phyloP scores from a whole-genome alignment of 2,113 vertebrate genomes.

The Chamaetylas fuelleborni region DNA sequence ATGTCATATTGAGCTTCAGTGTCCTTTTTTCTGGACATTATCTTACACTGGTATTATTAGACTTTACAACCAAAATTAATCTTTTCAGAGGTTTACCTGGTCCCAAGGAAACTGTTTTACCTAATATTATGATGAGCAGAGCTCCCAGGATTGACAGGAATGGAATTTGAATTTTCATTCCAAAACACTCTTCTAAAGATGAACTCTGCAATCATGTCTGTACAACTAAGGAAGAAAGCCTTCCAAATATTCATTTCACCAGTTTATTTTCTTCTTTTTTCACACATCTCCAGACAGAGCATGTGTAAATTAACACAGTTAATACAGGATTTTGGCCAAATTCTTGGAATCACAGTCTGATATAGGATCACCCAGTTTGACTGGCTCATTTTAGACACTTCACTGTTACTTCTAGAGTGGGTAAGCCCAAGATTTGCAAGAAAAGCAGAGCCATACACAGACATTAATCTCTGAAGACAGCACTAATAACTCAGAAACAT shows the following conservation, averaged over 20 bases:
- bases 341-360: not conserved
- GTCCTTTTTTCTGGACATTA: not conserved
- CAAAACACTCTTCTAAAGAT: not conserved
- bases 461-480: not conserved
- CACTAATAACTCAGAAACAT: not conserved
- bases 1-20: not conserved
- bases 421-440: not conserved
- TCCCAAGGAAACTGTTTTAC: slow-evolving; percentile 16
- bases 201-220: not conserved
- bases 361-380: not conserved
- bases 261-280: not conserved
- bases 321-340: not conserved
- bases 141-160: not conserved
- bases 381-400: not conserved
- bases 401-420: not conserved
- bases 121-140: not conserved
- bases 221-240: not conserved
- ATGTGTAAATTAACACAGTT: not conserved
- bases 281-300: not conserved
- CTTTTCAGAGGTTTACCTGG: not conserved
- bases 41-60: slow-evolving; percentile 22
- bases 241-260: not conserved
- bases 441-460: not conserved
- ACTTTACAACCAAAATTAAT: slow-evolving; percentile 33
- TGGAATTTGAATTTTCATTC: slow-evolving; percentile 11